phyloP scores from a whole-genome alignment of 2,888 invertebrate species.

The Mimumesa dahlbomi region DNA sequence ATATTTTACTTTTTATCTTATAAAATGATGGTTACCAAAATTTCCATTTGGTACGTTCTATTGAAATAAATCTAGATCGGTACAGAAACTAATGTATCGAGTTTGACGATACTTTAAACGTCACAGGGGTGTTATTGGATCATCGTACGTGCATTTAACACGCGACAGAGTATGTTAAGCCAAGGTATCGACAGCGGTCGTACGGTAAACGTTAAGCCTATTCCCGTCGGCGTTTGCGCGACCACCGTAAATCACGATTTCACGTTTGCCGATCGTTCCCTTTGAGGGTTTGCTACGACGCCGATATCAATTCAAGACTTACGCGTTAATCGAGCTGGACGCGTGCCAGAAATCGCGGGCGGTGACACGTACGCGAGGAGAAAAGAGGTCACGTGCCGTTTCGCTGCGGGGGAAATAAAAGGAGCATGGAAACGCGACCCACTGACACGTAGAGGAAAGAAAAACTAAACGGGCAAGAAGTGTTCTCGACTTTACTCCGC shows the following conservation, averaged over 20 bases:
- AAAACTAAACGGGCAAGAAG: conserved; percentile 3
- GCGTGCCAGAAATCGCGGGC: conserved; percentile 49
- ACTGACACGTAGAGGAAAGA: conserved; percentile 41
- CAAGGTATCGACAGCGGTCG: conserved; percentile 32
- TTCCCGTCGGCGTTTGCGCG: conserved; percentile 57
- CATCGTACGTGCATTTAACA: too few species aligned
- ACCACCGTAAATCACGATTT: conserved; percentile 55
- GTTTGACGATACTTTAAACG: too few species aligned
- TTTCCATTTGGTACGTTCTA: too few species aligned
- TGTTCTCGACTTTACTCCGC: conserved; percentile 26
- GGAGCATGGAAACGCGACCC: conserved; percentile 44
- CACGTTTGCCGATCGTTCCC: conserved; percentile 18
- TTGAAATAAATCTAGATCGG: too few species aligned
- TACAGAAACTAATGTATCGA: too few species aligned
- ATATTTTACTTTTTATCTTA: too few species aligned
- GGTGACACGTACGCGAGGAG: conserved; percentile 19
- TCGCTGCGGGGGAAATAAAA: conserved; percentile 6
- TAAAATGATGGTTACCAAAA: too few species aligned
- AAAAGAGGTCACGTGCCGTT: conserved; percentile 40
- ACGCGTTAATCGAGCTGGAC: conserved; percentile 59
- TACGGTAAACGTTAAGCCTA: conserved; percentile 57
- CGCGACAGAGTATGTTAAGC: too few species aligned
- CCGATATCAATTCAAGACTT: conserved; percentile 43
- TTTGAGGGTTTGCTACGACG: conserved; percentile 28
- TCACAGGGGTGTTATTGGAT: too few species aligned